Percentiles rank a stretch among this genome's conserved stretches.
phyloP scores from a whole-genome alignment of 2,113 vertebrate species.

The Plectropomus leopardus region DNA sequence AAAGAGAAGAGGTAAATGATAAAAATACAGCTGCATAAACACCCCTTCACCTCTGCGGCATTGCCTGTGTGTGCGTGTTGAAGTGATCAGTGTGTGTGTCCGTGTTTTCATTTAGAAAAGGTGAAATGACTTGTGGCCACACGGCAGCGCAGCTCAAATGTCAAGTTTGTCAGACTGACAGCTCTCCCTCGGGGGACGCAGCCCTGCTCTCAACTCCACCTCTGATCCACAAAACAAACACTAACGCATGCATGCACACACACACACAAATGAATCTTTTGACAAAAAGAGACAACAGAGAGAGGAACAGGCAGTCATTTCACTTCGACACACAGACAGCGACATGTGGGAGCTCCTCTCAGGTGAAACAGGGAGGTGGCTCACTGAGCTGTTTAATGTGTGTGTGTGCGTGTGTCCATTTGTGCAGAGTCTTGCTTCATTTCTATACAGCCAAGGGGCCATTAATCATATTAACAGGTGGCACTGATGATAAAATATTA shows the following conservation, averaged over 20 bases:
- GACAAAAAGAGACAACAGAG: slow-evolving; percentile 31
- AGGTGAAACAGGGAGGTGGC: slow-evolving; percentile 26
- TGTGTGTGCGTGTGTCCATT: slow-evolving; percentile 31
- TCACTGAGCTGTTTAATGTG: slow-evolving; percentile 62
- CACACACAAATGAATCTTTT: not conserved
- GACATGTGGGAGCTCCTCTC: slow-evolving; percentile 20
- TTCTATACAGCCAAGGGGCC: slow-evolving; percentile 37
- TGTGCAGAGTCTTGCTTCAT: slow-evolving; percentile 27
- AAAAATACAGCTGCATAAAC: slow-evolving; percentile 5
- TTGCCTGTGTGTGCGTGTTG: not conserved
- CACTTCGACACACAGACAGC: slow-evolving; percentile 24
- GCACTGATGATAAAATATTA: slow-evolving; percentile 71
- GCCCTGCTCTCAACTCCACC: slow-evolving; percentile 42
- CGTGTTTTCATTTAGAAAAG: slow-evolving; percentile 64
- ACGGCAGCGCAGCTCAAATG: slow-evolving; percentile 71
- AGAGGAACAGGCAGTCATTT: slow-evolving; percentile 38
- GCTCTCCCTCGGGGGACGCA: slow-evolving; percentile 60
- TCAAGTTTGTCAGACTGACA: slow-evolving; percentile 76
- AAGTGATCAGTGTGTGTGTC: not conserved
- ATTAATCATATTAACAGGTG: slow-evolving; percentile 77
- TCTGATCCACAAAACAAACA: slow-evolving; percentile 50
- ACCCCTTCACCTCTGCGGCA: slow-evolving; percentile 2
- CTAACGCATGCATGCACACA: slow-evolving; percentile 5
- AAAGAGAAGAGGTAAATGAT: slow-evolving; percentile 19
- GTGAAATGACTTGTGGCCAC: slow-evolving; percentile 74